A percentile compares a stretch with the other conserved stretches of the same genome.
phyloP scores from a whole-genome alignment of 2,113 vertebrate genomes.

The Muntiacus reevesi region DNA sequence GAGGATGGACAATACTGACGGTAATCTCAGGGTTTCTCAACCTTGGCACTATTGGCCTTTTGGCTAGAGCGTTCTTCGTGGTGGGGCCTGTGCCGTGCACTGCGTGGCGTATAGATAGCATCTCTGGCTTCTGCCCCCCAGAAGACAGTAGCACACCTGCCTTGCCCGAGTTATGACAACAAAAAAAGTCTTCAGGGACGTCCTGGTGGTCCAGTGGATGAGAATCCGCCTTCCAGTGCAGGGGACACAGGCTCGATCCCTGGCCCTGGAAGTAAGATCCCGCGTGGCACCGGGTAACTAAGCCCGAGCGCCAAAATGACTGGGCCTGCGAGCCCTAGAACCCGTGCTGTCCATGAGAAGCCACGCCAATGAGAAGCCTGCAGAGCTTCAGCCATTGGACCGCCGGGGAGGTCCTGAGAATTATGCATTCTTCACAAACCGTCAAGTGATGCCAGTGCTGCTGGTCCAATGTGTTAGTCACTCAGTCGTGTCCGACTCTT shows the following conservation, averaged over 20 bases:
- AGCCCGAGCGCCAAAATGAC: fast-evolving
- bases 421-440: not conserved
- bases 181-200: not conserved
- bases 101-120: not conserved
- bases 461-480: not conserved
- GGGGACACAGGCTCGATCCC: not conserved
- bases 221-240: not conserved
- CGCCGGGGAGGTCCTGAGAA: not conserved
- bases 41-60: not conserved
- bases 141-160: not conserved
- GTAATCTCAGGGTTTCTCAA: not conserved
- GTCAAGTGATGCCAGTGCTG: not conserved
- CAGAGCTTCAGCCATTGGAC: not conserved
- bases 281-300: not conserved
- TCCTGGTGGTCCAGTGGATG: not conserved
- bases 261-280: not conserved
- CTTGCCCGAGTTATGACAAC: not conserved
- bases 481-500: not conserved
- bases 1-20: not conserved
- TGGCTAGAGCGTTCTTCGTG: not conserved
- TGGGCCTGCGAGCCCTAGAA: not conserved
- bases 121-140: not conserved
- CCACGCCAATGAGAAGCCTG: not conserved
- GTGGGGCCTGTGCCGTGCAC: not conserved
- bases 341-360: not conserved